Base-by-base conservation (phyloP, 1,140 invertebrate species). In the Drosophila nikananu region DNA sequence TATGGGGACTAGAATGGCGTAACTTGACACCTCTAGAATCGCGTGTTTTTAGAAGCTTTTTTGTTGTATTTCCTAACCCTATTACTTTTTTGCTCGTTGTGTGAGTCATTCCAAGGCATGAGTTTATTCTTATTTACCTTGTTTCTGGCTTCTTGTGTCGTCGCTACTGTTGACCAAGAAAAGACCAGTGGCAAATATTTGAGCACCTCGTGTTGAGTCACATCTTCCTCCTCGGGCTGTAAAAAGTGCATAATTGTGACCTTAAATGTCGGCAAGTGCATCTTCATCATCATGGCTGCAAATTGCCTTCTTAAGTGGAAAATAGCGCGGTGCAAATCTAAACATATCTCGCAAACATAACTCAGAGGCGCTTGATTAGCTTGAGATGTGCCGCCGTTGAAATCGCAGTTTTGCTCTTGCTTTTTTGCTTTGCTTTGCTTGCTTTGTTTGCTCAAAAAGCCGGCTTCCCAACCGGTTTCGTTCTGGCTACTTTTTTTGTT, bases 251-350 rank as follows among this genome's bases (percentile, higher is more conserved):
- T 51, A 58, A 70, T 42, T 49, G 27, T 60, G 74, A 68, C 74
- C 63, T 68, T 68, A 59, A 21, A 37, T 46, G 64, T 44, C 21
- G 25, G 35, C 48, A 59, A 39, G 32, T 37, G 42, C 65, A 70
- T 52, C 46, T 71, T 72, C 62, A 66, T 51, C 51, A 48, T 68
- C 25, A 25, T 25, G 17, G 19, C 41, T 41, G 54, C 55, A 59
- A 77, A 77, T 77, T 77, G 74, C 23, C 30, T 27, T 35, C 64
- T 41, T 81, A 84, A 83, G 68, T 83, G 82, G 59, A 81, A 83
- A 83, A 83, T 68, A 73, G 67, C 54, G 46, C 42, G 23, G 60
- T 41, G 44, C 54, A 66, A 65, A 66, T 44, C 44, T 60, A 51
- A 77, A 35, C 65, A n/a, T 66, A 68, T 68, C 42, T 27, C 17